These are phyloP conservation scores for Crotalus horridus DNA, from an alignment of 2,113 vertebrate genomes.

Conservation along the genomic window DNA sequence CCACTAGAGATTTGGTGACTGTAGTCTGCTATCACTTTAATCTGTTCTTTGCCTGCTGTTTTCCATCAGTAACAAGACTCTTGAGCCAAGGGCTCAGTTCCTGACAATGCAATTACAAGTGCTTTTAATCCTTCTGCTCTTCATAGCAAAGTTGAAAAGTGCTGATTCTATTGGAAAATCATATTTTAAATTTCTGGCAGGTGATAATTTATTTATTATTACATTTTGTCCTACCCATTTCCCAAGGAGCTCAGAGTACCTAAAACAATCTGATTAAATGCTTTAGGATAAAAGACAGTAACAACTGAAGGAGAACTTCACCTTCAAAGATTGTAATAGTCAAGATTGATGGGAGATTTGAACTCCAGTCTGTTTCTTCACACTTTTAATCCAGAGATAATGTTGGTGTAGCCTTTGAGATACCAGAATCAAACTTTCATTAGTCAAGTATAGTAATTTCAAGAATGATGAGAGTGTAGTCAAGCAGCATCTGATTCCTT, in stretches of 20 bases:
- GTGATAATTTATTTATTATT: slow-evolving; percentile 48
- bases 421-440: neutral
- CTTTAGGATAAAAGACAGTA: neutral
- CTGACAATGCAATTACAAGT: slow-evolving; percentile 28
- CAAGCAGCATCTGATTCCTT: neutral
- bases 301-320: neutral
- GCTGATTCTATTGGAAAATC: slow-evolving; percentile 45
- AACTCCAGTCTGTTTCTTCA: neutral
- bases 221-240: slow-evolving; percentile 12
- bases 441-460: neutral
- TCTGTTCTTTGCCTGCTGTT: slow-evolving; percentile 13
- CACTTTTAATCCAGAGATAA: neutral
- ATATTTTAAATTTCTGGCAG: slow-evolving; percentile 51
- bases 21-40: neutral
- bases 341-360: neutral
- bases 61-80: slow-evolving; percentile 13
- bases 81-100: slow-evolving; percentile 10
- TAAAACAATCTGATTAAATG: neutral
- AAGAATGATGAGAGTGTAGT: neutral
- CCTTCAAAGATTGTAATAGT: neutral
- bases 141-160: slow-evolving; percentile 20
- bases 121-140: slow-evolving; percentile 23
- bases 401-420: neutral
- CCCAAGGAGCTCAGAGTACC: neutral
- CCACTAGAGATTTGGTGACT: neutral